Conservation (phyloP, 2,113 vertebrate genomes). For the Nesoenas mayeri region DNA sequence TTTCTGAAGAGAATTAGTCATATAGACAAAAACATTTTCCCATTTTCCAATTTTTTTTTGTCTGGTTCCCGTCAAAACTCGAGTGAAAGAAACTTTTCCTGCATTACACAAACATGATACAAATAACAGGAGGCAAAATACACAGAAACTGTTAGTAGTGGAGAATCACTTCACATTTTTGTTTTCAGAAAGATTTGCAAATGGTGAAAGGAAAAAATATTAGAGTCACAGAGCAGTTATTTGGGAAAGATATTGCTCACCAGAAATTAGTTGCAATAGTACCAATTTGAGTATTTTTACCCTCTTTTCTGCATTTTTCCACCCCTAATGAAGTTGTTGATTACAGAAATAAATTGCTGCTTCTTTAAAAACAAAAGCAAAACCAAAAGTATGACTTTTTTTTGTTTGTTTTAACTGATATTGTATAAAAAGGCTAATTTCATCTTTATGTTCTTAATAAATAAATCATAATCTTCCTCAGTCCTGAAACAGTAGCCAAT, state of each 20-base stretch:
- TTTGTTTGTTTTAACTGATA: not conserved
- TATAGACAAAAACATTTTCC: not conserved
- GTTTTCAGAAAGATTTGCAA: not conserved
- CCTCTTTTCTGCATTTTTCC: not conserved
- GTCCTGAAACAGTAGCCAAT: not conserved
- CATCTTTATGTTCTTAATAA: not conserved
- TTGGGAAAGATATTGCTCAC: not conserved
- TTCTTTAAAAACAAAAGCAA: not conserved
- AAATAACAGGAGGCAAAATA: not conserved
- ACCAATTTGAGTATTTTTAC: not conserved
- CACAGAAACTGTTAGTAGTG: not conserved
- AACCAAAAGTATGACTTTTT: not conserved
- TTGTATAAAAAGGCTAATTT: not conserved
- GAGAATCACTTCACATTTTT: not conserved
- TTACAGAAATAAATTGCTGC: not conserved
- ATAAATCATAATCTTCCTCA: not conserved
- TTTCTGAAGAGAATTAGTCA: not conserved
- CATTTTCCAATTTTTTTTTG: not conserved
- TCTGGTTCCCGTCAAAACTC: not conserved
- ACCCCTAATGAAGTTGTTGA: not conserved
- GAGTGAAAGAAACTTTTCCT: not conserved
- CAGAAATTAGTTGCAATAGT: not conserved
- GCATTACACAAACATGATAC: not conserved
- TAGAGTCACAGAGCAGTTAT: not conserved
- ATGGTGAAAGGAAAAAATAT: not conserved